Base-by-base conservation (phyloP, 2,888 invertebrate genomes). In the Periphyllus acericola region DNA sequence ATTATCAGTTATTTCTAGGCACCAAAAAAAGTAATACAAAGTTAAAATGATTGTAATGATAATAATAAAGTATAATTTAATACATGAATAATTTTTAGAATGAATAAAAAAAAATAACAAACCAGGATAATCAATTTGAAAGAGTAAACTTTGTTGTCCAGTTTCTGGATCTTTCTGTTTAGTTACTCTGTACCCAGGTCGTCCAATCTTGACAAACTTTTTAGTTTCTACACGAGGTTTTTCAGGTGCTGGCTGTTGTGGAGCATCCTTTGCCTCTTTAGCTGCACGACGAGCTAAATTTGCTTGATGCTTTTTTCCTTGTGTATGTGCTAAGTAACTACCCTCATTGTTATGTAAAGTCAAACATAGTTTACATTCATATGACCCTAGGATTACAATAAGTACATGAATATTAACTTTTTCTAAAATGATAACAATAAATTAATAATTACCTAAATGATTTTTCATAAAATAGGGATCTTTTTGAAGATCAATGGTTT, bases 391-490 rank as follows among this genome's bases (percentile, higher is more conserved):
- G 32, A 55, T n/a, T 4, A 80, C 36, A 40, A 88, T 82, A 74
- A 74, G 21, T 60, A 25, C 4, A 60, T 81, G 14, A 29, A 72
- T 21, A 46, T 68, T 68, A 60, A 86, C 36, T 36, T 52, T 81
- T 74, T 68, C 72, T 4, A n/a, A 1, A 71, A 6, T 82, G 74
- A 36, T 19, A 78, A 21, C 2, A 68, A 36, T 76, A 34, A 66
- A 21, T 83, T 66, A 34, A 71, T n/a, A 91, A 91, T 88, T 92
- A 93, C 96, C 98, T 90, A 99, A 93, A 93, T 99, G 99, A 93
- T 99, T 99, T 94, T 99, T 98, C 99, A 99, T 99, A 94, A 99
- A 99, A 94, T 99, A 99, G 0, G 99, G 99, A 94, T 99, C 99
- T 92, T 99, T 99, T 91, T 98, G 98, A 40, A 99, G 93, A 92